Conservation (phyloP, 2,113 vertebrate species). For the Bambusicola thoracicus region DNA sequence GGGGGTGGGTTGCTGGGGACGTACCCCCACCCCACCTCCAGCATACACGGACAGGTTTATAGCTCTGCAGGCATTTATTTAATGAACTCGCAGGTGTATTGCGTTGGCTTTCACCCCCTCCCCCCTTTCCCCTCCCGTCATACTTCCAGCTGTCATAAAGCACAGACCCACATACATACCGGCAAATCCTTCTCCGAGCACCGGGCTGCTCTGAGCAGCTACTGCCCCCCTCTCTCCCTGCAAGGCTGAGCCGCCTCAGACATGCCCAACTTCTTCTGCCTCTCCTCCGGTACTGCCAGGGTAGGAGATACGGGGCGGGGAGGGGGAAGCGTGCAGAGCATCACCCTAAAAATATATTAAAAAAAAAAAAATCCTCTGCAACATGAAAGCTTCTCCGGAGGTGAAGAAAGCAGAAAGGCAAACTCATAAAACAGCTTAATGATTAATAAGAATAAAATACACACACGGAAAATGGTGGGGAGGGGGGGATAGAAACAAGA, state of each 20-base stretch:
- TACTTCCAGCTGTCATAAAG: slow-evolving; percentile 67
- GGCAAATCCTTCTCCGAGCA: slow-evolving; percentile 67
- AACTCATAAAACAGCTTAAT: slow-evolving; percentile 19
- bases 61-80: slow-evolving; percentile 25
- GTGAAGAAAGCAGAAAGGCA: slow-evolving; percentile 53
- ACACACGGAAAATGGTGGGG: background rate
- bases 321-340: slow-evolving; percentile 13
- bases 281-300: slow-evolving; percentile 46
- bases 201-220: slow-evolving; percentile 71
- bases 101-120: background rate
- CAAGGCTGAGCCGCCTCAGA: slow-evolving; percentile 58
- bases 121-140: slow-evolving; percentile 16
- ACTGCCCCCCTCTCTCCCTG: slow-evolving; percentile 43
- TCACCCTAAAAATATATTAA: slow-evolving; percentile 36
- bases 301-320: slow-evolving; percentile 32
- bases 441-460: slow-evolving; percentile 28
- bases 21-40: background rate
- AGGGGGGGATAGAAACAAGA: background rate
- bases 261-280: slow-evolving; percentile 69
- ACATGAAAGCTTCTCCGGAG: slow-evolving; percentile 53
- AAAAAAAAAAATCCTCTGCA: background rate
- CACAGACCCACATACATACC: slow-evolving; percentile 81
- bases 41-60: background rate
- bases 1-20: background rate
- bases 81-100: background rate